Conservation (phyloP, 2,797 vertebrate species). For the Centropyge bicolor region DNA sequence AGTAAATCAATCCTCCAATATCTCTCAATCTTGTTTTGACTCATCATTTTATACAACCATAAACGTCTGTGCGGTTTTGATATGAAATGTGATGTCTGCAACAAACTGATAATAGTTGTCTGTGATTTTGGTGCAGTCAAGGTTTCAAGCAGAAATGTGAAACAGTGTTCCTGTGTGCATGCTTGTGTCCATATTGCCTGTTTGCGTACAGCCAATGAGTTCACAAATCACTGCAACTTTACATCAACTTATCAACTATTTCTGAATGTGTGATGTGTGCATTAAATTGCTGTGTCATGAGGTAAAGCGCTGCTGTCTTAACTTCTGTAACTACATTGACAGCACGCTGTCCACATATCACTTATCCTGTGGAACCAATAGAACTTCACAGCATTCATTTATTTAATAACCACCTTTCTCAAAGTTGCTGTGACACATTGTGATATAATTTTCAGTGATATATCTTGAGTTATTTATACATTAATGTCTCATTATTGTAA, state of each 20-base stretch:
- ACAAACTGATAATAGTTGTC: slow-evolving; percentile 56
- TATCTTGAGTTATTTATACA: slow-evolving; percentile 70
- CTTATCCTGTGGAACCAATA: slow-evolving; percentile 42
- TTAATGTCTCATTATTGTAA: slow-evolving; percentile 83
- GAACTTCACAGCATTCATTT: slow-evolving; percentile 48
- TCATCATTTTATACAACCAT: slow-evolving; percentile 59
- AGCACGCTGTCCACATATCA: slow-evolving; percentile 28
- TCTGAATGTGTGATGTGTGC: slow-evolving; percentile 59
- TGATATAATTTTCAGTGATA: slow-evolving; percentile 66
- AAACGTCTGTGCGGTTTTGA: slow-evolving; percentile 53
- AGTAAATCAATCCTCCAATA: slow-evolving; percentile 37
- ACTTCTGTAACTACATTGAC: slow-evolving; percentile 43
- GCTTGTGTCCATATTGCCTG: slow-evolving; percentile 63
- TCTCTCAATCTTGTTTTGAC: slow-evolving; percentile 15
- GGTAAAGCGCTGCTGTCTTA: slow-evolving; percentile 40
- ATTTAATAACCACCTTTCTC: slow-evolving; percentile 64
- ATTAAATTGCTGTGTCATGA: slow-evolving; percentile 42
- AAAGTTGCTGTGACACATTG: slow-evolving; percentile 71
- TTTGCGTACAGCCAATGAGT: slow-evolving; percentile 42
- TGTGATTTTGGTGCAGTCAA: slow-evolving; percentile 70
- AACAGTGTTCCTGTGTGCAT: slow-evolving; percentile 75
- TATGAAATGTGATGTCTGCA: slow-evolving; percentile 59
- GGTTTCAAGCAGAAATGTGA: slow-evolving; percentile 51
- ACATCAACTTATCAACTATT: slow-evolving; percentile 30
- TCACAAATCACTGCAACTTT: slow-evolving; percentile 46